Evolutionary conservation across 23 tunicate genomes (phyloP).

Genomic region (Trididemnum miniatum): DNA sequence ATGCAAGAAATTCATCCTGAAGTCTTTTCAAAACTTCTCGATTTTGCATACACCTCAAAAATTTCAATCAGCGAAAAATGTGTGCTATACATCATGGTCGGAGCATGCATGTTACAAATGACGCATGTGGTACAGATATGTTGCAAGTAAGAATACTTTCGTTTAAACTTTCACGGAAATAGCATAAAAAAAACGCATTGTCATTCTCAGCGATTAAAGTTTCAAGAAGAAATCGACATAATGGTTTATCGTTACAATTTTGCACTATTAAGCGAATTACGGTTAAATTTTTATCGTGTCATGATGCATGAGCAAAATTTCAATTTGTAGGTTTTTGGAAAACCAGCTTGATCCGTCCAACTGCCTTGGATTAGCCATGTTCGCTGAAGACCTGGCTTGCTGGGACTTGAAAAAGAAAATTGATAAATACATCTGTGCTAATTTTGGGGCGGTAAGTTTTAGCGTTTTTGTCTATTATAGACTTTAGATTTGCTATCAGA

Average conservation of each 20-base stretch:
- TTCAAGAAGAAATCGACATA: not conserved
- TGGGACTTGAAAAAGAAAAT: constrained; percentile 70
- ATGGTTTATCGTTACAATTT: not conserved
- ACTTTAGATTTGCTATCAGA: no score
- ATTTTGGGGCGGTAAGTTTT: constrained; percentile 71
- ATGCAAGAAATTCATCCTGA: constrained; percentile 96
- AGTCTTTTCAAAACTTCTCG: constrained; percentile 81
- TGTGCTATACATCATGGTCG: constrained; percentile 85
- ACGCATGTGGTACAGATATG: constrained; percentile 87
- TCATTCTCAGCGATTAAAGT: not conserved
- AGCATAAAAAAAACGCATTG: not conserved
- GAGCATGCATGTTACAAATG: constrained; percentile 95
- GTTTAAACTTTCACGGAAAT: not conserved
- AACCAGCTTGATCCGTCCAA: constrained; percentile 84
- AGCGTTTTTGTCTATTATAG: no score
- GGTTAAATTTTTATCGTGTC: no score
- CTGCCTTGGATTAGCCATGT: constrained; percentile 79
- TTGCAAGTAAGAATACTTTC: constrained; percentile 56
- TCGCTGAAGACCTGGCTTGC: constrained; percentile 79
- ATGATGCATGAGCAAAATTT: no score
- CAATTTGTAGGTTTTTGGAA: constrained; percentile 93
- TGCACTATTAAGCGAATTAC: not conserved
- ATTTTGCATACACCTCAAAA: constrained; percentile 88
- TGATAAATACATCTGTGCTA: constrained; percentile 86
- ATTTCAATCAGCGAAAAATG: constrained; percentile 89